Conservation (phyloP, 2,113 vertebrate genomes). For the rat (Rattus norvegicus) region GRCr8 NC_086029.1:37958001-37958500, state of each 20-base stretch:
- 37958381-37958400: not conserved
- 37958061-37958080: not conserved
- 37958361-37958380: not conserved
- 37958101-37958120: not conserved
- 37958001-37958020: not conserved
- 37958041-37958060: not conserved
- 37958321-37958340: not conserved
- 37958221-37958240: not conserved
- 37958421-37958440: not conserved
- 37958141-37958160: not conserved
- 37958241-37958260: fast-evolving
- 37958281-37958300: not conserved
- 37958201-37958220: not conserved
- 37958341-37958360: not conserved
- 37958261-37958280: too few species aligned
- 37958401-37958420: not conserved
- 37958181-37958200: not conserved
- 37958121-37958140: not conserved
- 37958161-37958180: not conserved
- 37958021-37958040: not conserved
- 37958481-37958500: not conserved
- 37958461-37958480: not conserved
- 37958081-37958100: not conserved
- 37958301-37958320: not conserved
- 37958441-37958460: not conserved